Percentiles rank a stretch among this genome's conserved stretches.
Conservation (phyloP, 2,113 vertebrate species). For the Aplodontia rufa region DNA sequence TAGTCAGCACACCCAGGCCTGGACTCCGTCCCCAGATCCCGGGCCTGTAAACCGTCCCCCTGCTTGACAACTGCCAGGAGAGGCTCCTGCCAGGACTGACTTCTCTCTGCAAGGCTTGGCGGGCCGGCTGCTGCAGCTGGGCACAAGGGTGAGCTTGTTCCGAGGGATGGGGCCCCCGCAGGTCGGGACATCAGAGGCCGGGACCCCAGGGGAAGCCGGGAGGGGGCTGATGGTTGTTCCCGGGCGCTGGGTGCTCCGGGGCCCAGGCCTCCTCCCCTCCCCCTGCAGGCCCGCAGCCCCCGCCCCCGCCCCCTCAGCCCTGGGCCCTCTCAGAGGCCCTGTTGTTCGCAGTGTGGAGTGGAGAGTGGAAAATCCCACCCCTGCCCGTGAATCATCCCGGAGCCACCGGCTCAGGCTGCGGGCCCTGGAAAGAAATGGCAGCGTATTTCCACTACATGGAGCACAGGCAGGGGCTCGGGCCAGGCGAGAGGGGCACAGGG, state of each 20-base stretch:
- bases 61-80: background rate
- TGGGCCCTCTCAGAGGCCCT: slow-evolving; percentile 73
- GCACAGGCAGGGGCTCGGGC: slow-evolving; percentile 71
- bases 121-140: background rate
- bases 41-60: background rate
- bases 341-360: slow-evolving; percentile 80
- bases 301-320: background rate
- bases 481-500: slow-evolving; percentile 48
- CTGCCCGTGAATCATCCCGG: slow-evolving; percentile 81
- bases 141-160: slow-evolving; percentile 59
- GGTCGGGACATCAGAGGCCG: background rate
- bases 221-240: slow-evolving; percentile 1
- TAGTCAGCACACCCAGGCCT: background rate
- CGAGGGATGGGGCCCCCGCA: background rate
- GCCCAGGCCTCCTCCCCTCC: slow-evolving; percentile 24
- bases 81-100: background rate
- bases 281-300: slow-evolving; percentile 35
- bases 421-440: slow-evolving; percentile 76
- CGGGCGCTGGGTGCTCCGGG: background rate
- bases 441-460: slow-evolving; percentile 80
- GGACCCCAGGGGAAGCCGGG: background rate
- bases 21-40: background rate
- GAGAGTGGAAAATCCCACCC: slow-evolving; percentile 86
- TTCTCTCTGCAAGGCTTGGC: slow-evolving; percentile 16
- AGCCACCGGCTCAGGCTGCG: slow-evolving; percentile 76